These are phyloP conservation scores for Lampris megalopsis DNA, from an alignment of 2,113 vertebrate genomes.

Conservation along the genomic window DNA sequence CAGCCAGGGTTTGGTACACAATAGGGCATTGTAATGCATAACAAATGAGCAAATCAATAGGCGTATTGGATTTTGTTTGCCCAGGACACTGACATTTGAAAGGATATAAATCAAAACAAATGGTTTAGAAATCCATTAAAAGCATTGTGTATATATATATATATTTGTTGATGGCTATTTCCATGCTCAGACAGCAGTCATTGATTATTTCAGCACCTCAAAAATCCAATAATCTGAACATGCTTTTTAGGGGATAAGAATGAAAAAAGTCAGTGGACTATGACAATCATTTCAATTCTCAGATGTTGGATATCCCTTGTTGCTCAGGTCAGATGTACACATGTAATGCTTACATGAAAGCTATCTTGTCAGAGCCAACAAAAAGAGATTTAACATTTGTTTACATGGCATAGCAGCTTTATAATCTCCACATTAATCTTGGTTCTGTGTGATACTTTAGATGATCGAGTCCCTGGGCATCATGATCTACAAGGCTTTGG, in stretches of 20 bases:
- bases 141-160: neutral
- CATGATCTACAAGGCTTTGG: constrained; percentile 98
- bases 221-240: neutral
- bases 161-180: neutral
- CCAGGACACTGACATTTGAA: constrained; percentile 15
- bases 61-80: constrained; percentile 32
- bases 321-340: no score
- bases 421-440: no score
- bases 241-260: neutral
- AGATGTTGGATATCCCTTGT: no score
- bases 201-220: neutral
- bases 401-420: no score
- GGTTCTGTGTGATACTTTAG: constrained; percentile 66
- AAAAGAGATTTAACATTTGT: no score
- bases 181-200: neutral
- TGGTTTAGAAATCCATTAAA: neutral
- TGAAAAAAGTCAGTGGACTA: neutral
- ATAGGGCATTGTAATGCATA: constrained; percentile 49
- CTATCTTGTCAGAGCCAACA: no score
- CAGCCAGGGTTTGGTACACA: neutral
- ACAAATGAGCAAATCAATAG: constrained; percentile 33
- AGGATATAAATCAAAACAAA: neutral
- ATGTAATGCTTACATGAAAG: no score
- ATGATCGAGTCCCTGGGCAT: constrained; percentile 96
- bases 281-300: no score